Base-by-base conservation (phyloP, 2,113 vertebrate genomes). In the Lepidothrix coronata region DNA sequence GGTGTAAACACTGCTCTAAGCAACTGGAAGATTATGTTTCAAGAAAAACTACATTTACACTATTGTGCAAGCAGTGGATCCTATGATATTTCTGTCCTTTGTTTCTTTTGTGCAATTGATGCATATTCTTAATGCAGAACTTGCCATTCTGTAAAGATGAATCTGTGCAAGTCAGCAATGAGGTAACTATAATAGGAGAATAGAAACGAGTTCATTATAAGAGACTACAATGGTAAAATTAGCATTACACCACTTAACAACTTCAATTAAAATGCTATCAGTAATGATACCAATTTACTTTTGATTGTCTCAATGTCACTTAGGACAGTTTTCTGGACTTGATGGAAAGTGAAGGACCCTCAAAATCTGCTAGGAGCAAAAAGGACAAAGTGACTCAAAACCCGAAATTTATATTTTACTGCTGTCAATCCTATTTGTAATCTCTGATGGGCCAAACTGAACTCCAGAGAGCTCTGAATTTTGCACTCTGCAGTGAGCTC, bases 1-100 rank as follows among this genome's bases (percentile, higher is more conserved):
- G 86, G 65, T 52, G 84, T 91, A 97, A 97, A 97, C 95, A 93
- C 75, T 57, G 84, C 84, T 89, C 68, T 61, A n/a, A 67, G 91
- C 58, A 62, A 93, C 57, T 37, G 62, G 28, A 78, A 89, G 73
- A 84, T 71, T 23, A 20, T 49, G 48, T 89, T 89, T 76, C 63
- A 77, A 72, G 78, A 85, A 83, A 51, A 86, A 43, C 30, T 83
- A n/a, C 51, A 39, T 54, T 91, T 83, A 63, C 4, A 41, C n/a
- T 65, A 18, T 71, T 91, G 68, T 81, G 76, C 88, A 91, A 97
- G 59, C 55, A 15, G 28, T 27, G 9, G 37, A 46, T 76, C 62
- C 73, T 28, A 63, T 1, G 10, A 30, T 17, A 30, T 25, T 62
- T 76, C 65, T 78, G 15, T 37, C 66, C 59, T 22, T 49, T 16